Evolutionary conservation across 2,797 vertebrate genomes (phyloP).

Genomic region (Hypotaenidia philippensis): DNA sequence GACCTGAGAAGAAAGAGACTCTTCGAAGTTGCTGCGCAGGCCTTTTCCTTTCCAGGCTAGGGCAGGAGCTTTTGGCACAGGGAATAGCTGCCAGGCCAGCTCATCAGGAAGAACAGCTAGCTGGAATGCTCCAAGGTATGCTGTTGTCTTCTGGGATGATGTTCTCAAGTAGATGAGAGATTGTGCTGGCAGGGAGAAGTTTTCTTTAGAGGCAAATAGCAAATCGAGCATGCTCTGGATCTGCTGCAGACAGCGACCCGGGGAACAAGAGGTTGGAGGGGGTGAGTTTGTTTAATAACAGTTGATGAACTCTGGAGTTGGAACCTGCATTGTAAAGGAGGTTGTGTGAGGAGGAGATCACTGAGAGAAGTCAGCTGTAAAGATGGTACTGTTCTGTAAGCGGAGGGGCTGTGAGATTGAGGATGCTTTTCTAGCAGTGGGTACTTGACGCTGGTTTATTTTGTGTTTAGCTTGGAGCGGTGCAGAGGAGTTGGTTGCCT

Average conservation of each 20-base stretch:
- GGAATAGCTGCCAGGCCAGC: constrained; percentile 55
- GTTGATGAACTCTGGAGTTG: neutral
- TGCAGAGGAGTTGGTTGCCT: neutral
- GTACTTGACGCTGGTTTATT: neutral
- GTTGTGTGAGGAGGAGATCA: neutral
- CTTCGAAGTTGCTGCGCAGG: neutral
- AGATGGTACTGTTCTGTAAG: neutral
- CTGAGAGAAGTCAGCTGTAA: neutral
- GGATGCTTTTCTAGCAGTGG: neutral
- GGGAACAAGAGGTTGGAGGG: neutral
- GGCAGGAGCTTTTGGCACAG: constrained; percentile 44
- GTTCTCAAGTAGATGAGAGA: constrained; percentile 26
- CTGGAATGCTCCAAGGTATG: constrained; percentile 71
- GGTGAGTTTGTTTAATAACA: neutral
- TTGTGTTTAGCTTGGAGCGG: neutral
- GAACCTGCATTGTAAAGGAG: neutral
- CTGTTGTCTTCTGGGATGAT: constrained; percentile 21
- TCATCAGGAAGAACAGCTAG: constrained; percentile 32
- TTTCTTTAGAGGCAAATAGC: neutral
- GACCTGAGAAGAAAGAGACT: constrained; percentile 1
- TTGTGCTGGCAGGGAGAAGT: constrained; percentile 28
- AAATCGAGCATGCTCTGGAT: neutral
- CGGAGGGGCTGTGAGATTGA: neutral
- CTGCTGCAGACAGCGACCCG: neutral
- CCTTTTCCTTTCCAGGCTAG: constrained; percentile 1